Base-by-base conservation (phyloP, 2,113 vertebrate species). In the Polypterus senegalus region DNA sequence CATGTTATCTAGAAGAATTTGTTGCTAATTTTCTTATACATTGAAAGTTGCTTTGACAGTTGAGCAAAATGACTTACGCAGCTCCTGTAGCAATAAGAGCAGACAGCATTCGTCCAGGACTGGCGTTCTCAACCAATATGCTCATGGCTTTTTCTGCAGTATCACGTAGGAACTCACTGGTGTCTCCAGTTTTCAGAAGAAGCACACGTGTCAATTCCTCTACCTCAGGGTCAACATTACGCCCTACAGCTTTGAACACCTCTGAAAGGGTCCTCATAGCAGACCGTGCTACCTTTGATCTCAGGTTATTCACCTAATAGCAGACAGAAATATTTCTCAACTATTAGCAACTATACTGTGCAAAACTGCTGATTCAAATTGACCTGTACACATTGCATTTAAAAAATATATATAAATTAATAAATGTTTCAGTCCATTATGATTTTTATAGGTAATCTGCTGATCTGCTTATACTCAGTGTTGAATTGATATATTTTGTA, bases 261-360 rank as follows among this genome's bases (percentile, higher is more conserved):
- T 69, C 70, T 3, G 70, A 73, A 46, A 89, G 66, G 6, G 70
- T 76, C 49, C 4, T 1, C 8, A 87, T 78, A 7, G 85, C 82
- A 61, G 68, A 59, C 9, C 64, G 61, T 11, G 72, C 79, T 48
- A 87, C 80, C 64, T 79, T 85, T 0, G 76, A 86, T 4, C 79
- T 77, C 51, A 84, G 74, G 56, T 77, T 86, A 66, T 65, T 74
- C 63, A 86, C 83, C 85, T 87, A 61, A 49, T 9, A 52, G 65
- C 9, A 4, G 11, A 54, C 9, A 9, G 11, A 27, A 27, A 27
- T 27, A 27, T 27, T 27, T 27, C 27, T 27, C 27, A 27, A 2
- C 27, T 27, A 27, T 27, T 27, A 27, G 27, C 27, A 27, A 27
- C 27, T 27, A 27, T 27, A 27, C 27, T 27, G 27, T 27, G 27